These are phyloP conservation scores for Eunapius fragilis DNA, from an alignment of 37 sponge, comb jelly and placozoan species.

Conservation along the genomic window DNA sequence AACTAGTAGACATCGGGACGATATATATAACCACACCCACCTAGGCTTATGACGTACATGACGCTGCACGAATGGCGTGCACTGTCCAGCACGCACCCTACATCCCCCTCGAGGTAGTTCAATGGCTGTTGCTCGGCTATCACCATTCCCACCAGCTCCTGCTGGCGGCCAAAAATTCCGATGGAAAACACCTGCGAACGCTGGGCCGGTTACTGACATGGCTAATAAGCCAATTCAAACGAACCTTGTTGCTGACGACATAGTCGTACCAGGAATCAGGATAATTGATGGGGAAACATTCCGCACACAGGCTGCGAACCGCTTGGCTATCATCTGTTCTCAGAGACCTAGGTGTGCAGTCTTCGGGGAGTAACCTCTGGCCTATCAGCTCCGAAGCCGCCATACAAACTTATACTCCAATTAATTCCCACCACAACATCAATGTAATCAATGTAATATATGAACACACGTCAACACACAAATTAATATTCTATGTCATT, in stretches of 20 bases:
- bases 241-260: conserved; percentile 28
- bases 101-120: conserved; percentile 26
- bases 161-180: conserved; percentile 7
- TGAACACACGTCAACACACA: not conserved
- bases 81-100: conserved; percentile 5
- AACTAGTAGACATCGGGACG: not conserved
- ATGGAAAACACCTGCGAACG: conserved; percentile 32
- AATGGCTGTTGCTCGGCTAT: conserved; percentile 32
- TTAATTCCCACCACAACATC: not conserved
- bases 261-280: conserved; percentile 38
- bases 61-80: not conserved
- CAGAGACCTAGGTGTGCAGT: not conserved
- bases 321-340: not conserved
- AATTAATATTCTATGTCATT: not conserved
- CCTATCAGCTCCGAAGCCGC: not conserved
- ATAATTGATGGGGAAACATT: conserved; percentile 47
- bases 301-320: conserved; percentile 23
- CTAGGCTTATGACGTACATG: conserved; percentile 55
- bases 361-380: not conserved
- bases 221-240: not conserved
- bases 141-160: conserved; percentile 28
- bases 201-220: not conserved
- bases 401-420: not conserved
- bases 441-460: not conserved
- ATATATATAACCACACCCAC: conserved; percentile 13